Percentiles rank a stretch among this genome's conserved stretches.
Evolutionary conservation across 2,113 vertebrate species (phyloP).

Genomic region (Coryphaenoides rupestris): DNA sequence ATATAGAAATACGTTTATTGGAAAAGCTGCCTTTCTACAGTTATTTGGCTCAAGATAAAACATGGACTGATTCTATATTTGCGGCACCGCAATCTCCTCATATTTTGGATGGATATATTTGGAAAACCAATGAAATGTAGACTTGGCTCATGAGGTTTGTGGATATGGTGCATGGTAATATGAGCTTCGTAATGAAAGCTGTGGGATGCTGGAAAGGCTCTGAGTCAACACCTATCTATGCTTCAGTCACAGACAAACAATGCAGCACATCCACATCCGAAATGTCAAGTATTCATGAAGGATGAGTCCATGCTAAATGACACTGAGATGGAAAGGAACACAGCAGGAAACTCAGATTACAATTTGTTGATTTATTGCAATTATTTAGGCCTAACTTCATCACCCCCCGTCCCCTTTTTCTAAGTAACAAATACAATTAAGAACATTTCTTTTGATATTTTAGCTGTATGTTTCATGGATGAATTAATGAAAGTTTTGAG

Average conservation of each 20-base stretch:
- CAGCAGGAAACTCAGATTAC: not conserved
- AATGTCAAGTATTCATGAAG: not conserved
- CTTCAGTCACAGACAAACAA: constrained; percentile 23
- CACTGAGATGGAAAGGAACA: not conserved
- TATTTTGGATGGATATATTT: constrained; percentile 28
- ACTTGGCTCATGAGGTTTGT: constrained; percentile 1
- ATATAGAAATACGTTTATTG: not conserved
- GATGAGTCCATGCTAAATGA: not conserved
- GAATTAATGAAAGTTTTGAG: too few species aligned
- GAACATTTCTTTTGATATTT: too few species aligned
- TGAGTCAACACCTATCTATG: constrained; percentile 10
- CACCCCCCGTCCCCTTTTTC: not conserved
- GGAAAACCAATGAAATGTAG: constrained; percentile 37
- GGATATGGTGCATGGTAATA: constrained; percentile 11
- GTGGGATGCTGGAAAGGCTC: constrained; percentile 14
- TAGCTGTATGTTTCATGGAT: too few species aligned
- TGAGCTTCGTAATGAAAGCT: constrained; percentile 21
- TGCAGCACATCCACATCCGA: not conserved
- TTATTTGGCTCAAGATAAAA: constrained; percentile 4
- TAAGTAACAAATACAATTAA: not conserved
- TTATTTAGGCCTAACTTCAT: not conserved
- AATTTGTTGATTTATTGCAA: constrained; percentile 39
- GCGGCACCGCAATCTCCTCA: constrained; percentile 5
- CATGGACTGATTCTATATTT: constrained; percentile 15
- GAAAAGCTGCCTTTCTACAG: not conserved